Conservation (phyloP, 2,797 vertebrate genomes). For the Propithecus perrieri region DNA sequence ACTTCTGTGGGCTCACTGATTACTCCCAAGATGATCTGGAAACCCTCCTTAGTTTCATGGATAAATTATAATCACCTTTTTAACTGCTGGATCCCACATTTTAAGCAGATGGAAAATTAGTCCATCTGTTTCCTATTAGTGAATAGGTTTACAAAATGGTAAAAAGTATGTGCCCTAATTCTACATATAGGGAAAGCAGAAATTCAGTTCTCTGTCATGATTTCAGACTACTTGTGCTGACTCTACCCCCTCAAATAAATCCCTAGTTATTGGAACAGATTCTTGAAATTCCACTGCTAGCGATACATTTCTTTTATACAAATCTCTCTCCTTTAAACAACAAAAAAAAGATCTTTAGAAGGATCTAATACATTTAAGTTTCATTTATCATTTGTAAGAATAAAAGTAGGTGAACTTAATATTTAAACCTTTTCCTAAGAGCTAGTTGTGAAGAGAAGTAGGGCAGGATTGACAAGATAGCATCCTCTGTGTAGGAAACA, state of each 20-base stretch:
- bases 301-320: neutral
- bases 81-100: slow-evolving; percentile 71
- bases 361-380: neutral
- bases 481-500: neutral
- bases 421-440: neutral
- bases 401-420: neutral
- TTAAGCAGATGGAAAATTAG: slow-evolving; percentile 70
- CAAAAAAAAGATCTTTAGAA: neutral
- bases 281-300: neutral
- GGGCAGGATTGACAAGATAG: neutral
- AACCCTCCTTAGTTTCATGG: neutral
- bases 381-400: neutral
- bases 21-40: neutral
- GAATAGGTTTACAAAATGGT: slow-evolving; percentile 34
- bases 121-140: slow-evolving; percentile 68
- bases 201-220: neutral
- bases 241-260: neutral
- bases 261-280: neutral
- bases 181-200: neutral
- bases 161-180: slow-evolving; percentile 8
- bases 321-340: neutral
- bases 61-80: slow-evolving; percentile 72
- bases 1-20: neutral
- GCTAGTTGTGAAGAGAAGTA: neutral
- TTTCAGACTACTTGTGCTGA: neutral